These are phyloP conservation scores for Centruroides vittatus DNA, from an alignment of 1,140 invertebrate genomes.

Conservation along the genomic window DNA sequence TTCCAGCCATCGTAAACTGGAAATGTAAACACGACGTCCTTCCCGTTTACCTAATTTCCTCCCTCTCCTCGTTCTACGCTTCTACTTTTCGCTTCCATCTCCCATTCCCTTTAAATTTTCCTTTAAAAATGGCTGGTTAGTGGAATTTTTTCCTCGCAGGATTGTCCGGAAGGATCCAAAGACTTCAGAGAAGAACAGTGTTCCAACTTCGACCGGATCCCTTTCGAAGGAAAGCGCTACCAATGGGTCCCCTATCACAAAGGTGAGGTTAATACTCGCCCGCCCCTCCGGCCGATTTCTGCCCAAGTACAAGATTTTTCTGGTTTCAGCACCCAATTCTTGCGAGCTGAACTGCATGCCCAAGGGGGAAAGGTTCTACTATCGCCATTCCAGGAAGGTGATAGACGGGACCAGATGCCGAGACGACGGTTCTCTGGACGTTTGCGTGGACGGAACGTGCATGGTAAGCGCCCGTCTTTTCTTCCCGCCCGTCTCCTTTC, in stretches of 20 bases:
- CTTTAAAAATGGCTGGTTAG: background rate
- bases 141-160: conserved; percentile 32
- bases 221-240: conserved; percentile 48
- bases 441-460: conserved; percentile 84
- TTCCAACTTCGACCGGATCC: conserved; percentile 52
- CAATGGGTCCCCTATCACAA: conserved; percentile 48
- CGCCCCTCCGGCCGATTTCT: too few species aligned
- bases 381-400: conserved; percentile 65
- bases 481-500: background rate
- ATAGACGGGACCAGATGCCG: conserved; percentile 80
- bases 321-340: conserved; percentile 66
- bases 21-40: too few species aligned
- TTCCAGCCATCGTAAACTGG: too few species aligned
- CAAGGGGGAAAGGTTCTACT: conserved; percentile 78
- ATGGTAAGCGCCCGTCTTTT: conserved; percentile 43
- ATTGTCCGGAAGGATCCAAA: conserved; percentile 53
- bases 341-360: conserved; percentile 95
- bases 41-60: background rate
- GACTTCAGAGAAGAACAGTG: conserved; percentile 82
- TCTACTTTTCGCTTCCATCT: background rate
- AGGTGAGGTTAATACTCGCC: conserved; percentile 29
- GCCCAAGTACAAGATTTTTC: conserved; percentile 56
- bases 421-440: conserved; percentile 55
- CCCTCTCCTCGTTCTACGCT: too few species aligned
- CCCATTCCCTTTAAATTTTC: background rate